A percentile compares a stretch with the other conserved stretches of the same genome.
Conservation (phyloP, 2,797 vertebrate genomes). For the Emydoidea blandingii region DNA sequence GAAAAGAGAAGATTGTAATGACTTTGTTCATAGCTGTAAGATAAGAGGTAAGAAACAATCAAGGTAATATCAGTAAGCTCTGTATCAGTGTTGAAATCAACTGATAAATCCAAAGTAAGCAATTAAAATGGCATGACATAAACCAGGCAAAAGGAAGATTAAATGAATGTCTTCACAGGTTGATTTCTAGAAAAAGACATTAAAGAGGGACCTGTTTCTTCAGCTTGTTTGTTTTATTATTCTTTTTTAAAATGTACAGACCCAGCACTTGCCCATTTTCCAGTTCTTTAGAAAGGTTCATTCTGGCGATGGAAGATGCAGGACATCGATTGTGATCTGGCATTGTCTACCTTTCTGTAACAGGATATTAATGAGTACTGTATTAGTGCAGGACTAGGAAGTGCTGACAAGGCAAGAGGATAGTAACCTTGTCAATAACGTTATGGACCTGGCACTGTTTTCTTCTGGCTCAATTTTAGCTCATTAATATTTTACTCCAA, state of each 20-base stretch:
- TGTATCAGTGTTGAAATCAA: neutral
- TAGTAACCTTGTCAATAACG: slow-evolving; percentile 1
- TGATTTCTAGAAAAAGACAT: neutral
- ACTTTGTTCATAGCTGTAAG: neutral
- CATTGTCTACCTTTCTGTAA: slow-evolving; percentile 32
- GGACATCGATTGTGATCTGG: slow-evolving; percentile 20
- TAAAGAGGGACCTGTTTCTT: rapidly evolving
- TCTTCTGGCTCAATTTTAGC: neutral
- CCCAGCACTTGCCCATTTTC: slow-evolving; percentile 20
- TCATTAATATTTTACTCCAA: neutral
- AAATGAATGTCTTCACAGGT: neutral
- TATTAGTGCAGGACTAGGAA: slow-evolving; percentile 32
- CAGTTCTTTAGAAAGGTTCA: slow-evolving; percentile 39
- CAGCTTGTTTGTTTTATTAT: neutral
- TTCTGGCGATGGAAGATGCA: slow-evolving; percentile 37
- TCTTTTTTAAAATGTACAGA: slow-evolving; percentile 23
- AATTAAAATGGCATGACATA: slow-evolving; percentile 13
- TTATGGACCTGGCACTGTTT: neutral
- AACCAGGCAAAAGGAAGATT: neutral
- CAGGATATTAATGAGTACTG: slow-evolving; percentile 49
- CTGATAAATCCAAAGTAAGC: neutral
- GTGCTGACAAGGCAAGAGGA: slow-evolving; percentile 38
- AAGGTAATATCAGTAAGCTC: neutral
- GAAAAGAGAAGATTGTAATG: neutral
- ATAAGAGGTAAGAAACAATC: neutral